Evolutionary conservation across 1,140 invertebrate genomes (phyloP).

Genomic region (Rhopalosiphum maidis): DNA sequence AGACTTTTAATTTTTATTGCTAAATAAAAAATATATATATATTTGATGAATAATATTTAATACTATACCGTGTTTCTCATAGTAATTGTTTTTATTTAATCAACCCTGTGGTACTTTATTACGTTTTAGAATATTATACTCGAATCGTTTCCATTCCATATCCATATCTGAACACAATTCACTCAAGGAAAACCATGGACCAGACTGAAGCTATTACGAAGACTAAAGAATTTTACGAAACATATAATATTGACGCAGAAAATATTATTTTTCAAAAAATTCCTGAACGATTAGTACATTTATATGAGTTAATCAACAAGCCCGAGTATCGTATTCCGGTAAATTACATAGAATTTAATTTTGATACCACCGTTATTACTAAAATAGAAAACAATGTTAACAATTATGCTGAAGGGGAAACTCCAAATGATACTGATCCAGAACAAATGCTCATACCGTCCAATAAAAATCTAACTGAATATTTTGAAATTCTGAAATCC

Average conservation of each 20-base stretch:
- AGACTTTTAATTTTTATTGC: not conserved
- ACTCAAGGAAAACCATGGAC: not conserved
- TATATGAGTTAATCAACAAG: constrained; percentile 84
- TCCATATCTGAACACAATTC: not conserved
- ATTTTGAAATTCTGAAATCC: constrained; percentile 90
- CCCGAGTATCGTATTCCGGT: constrained; percentile 78
- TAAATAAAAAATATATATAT: not conserved
- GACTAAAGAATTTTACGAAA: constrained; percentile 48
- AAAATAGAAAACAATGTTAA: constrained; percentile 72
- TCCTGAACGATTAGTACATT: constrained; percentile 86
- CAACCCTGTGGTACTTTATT: not conserved
- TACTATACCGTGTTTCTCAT: not conserved
- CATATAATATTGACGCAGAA: constrained; percentile 66
- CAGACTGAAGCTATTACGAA: not conserved
- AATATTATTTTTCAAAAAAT: constrained; percentile 84
- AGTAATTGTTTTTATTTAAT: not conserved
- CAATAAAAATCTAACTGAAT: constrained; percentile 83
- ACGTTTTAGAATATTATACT: not conserved
- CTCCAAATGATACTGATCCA: constrained; percentile 74
- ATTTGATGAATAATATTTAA: not conserved
- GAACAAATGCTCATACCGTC: constrained; percentile 82
- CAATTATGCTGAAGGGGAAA: constrained; percentile 62
- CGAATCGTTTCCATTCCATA: not conserved
- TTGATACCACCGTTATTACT: constrained; percentile 84
- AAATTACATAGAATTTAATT: constrained; percentile 78